Evolutionary conservation across 2,888 invertebrate genomes (phyloP), one percentile per base, ranked within the genome.

Genomic region (Xylocampa areola): DNA sequence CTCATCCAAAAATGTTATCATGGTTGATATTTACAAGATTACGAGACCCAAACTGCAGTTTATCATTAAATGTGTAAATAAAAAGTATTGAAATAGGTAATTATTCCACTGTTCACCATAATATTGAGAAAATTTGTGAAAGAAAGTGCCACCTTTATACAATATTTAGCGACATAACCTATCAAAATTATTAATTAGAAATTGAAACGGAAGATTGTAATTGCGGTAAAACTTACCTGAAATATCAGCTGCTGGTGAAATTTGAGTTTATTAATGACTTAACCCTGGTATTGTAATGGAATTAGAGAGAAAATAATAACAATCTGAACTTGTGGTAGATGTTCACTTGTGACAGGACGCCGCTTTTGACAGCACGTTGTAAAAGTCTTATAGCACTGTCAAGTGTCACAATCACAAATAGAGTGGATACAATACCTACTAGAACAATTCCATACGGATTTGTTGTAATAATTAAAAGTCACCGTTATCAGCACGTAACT

Each of bases 101-200:
- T 35, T 21, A 33, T 1, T 11, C 23, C 50, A 58, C 58, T 68
- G 73, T 81, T 80, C 81, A 80, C 81, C 81, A 78, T 73, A 79
- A 59, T 79, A 75, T 65, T 62, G 53, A 47, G 59, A 68, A 52
- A 54, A 61, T 49, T 23, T 10, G n/a, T 16, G n/a, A 36, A 16
- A 23, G 7, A 27, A 30, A 39, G 11, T 45, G 52, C 35, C 36
- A 41, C 35, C 45, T 48, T 0, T 3, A 25, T 5, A 44, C n/a
- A 57, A 64, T 40, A 43, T 53, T 41, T 19, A 44, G 32, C 23
- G 37, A 55, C 47, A 40, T 68, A 71, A 73, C 72, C 72, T 73
- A 73, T 43, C 27, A 58, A 52, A 13, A 36, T 25, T n/a, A 5
- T 17, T 19, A 4, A 17, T 35, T 37, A 19, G 36, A 11, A 19